Evolutionary conservation across 2,888 invertebrate genomes (phyloP).

Genomic region (Lottia gigantea): DNA sequence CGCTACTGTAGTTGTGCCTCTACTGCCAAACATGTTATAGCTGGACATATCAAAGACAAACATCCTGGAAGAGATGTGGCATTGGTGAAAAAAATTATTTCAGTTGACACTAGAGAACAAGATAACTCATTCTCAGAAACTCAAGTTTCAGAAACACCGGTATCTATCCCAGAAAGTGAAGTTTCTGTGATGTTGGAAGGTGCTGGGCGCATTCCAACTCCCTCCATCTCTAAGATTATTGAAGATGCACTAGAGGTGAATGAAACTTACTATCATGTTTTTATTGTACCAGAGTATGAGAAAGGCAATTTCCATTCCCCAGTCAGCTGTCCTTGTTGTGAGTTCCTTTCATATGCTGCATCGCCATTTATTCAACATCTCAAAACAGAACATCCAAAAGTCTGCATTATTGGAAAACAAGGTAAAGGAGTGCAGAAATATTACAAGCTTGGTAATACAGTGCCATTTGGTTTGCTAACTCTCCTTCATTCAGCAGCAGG

Average conservation of each 20-base stretch:
- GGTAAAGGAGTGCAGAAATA: slow-evolving; percentile 12
- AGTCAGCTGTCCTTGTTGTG: not conserved
- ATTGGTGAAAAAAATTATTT: slow-evolving; percentile 35
- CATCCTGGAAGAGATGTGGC: slow-evolving; percentile 40
- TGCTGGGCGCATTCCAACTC: not conserved
- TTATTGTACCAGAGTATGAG: not conserved
- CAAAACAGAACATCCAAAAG: slow-evolving; percentile 27
- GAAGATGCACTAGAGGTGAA: not conserved
- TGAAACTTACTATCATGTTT: slow-evolving; percentile 5
- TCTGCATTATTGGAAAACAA: slow-evolving; percentile 26
- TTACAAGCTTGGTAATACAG: slow-evolving; percentile 14
- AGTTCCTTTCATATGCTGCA: slow-evolving; percentile 21
- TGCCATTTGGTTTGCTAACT: not conserved
- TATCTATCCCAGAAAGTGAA: slow-evolving; percentile 6
- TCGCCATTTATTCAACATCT: slow-evolving; percentile 34
- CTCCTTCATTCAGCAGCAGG: not conserved
- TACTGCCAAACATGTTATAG: slow-evolving; percentile 36
- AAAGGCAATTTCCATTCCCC: not conserved
- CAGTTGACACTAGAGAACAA: slow-evolving; percentile 33
- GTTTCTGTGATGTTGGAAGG: not conserved
- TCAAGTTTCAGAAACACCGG: slow-evolving; percentile 31
- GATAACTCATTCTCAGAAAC: slow-evolving; percentile 40
- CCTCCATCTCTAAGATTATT: not conserved
- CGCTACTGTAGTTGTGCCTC: slow-evolving; percentile 38
- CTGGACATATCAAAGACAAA: slow-evolving; percentile 37